These are phyloP conservation scores for Ametastegia equiseti DNA, from an alignment of 2,888 invertebrate genomes.

Conservation along the genomic window DNA sequence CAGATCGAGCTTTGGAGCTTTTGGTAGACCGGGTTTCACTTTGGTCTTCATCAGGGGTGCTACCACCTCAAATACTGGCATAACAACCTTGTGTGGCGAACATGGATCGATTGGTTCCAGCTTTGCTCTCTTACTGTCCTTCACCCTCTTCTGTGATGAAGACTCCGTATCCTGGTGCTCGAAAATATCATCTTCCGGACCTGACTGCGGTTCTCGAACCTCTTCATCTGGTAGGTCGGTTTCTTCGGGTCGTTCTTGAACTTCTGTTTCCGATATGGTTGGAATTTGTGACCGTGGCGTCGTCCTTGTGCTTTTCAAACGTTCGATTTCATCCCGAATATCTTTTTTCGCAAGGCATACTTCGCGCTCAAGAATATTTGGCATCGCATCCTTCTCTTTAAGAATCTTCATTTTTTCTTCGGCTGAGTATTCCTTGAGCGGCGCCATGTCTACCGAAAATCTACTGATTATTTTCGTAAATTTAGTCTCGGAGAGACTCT, in stretches of 20 bases:
- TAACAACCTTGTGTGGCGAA: slow-evolving; percentile 10
- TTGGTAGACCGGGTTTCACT: slow-evolving; percentile 19
- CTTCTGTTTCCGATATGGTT: neutral
- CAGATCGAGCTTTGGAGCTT: slow-evolving; percentile 34
- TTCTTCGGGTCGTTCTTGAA: slow-evolving; percentile 16
- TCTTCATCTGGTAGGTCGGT: neutral
- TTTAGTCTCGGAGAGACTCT: neutral
- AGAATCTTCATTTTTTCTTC: slow-evolving; percentile 22
- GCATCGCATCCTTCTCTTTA: slow-evolving; percentile 38
- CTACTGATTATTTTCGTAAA: neutral
- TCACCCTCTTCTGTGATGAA: neutral
- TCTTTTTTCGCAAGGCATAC: slow-evolving; percentile 30
- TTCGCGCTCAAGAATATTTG: slow-evolving; percentile 31
- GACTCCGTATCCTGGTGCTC: neutral
- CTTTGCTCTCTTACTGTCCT: neutral
- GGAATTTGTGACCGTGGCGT: neutral
- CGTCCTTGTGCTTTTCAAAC: neutral
- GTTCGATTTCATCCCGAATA: slow-evolving; percentile 27
- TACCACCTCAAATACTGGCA: slow-evolving; percentile 35
- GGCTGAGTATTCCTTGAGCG: slow-evolving; percentile 35
- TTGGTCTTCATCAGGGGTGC: slow-evolving; percentile 22
- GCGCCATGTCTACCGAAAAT: neutral
- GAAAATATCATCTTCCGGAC: neutral
- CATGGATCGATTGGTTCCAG: slow-evolving; percentile 22
- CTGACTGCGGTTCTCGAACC: neutral